Evolutionary conservation across 2,113 vertebrate genomes (phyloP), one percentile per base, ranked within the genome.

Genomic region (Hiodon alosoides): DNA sequence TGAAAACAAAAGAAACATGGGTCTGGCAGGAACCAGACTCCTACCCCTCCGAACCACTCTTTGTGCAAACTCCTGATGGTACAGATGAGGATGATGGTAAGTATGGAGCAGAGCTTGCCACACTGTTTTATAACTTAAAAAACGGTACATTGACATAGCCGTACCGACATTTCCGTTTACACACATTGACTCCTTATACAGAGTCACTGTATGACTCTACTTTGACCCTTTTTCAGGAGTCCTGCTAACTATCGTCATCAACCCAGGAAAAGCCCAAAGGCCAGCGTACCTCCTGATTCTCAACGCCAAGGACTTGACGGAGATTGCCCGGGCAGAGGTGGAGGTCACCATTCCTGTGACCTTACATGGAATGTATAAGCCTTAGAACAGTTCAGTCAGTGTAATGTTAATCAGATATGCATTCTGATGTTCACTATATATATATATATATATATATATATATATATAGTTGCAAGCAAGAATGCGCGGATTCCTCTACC

Each of bases 1-100:
- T 99, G 79, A 95, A 89, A 85, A 98, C 95, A 10, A 99, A 93
- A 87, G 96, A 98, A 89, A 97, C 91, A 0, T 99, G 95, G 96
- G 91, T 98, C 6, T 98, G 97, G 97, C 96, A 98, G 77, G 95
- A 96, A 80, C 94, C 94, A 0, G 95, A 97, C 51, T 89, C 95
- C 0, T 98, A 98, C 81, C 96, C 97, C 0, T 98, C 97, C 0
- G 97, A 98, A 87, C 97, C 97, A 0, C 91, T 99, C 81, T 99
- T 97, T 4, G 91, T 99, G 6, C 90, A 93, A 81, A 93, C 89
- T 14, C 97, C 97, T 0, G 94, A 96, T 5, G 94, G 91, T 0
- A 77, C 94, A 3, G 96, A 98, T 77, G 97, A 99, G 81, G 97
- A 99, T 55, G 96, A 99, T 0, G 97, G 97, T 98, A 93, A 83